phyloP scores from a whole-genome alignment of 2,797 vertebrate genomes.

The Enteromius fasciolatus region DNA sequence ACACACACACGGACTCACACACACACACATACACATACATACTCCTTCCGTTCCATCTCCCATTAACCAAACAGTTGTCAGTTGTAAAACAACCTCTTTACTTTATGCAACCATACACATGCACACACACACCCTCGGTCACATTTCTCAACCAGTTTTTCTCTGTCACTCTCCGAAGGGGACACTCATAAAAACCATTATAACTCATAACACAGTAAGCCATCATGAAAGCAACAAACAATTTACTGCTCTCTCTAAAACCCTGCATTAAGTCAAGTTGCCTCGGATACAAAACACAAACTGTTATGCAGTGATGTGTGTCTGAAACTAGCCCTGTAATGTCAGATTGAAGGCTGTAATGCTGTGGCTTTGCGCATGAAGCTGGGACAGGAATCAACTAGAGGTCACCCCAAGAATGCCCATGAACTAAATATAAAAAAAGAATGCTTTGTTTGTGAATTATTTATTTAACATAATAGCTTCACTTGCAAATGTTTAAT shows the following conservation, averaged over 20 bases:
- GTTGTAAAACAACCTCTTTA: conserved; percentile 23
- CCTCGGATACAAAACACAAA: conserved; percentile 46
- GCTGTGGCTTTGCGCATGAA: conserved; percentile 3
- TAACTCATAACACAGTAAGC: conserved; percentile 23
- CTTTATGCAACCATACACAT: conserved; percentile 13
- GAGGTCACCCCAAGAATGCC: conserved; percentile 32
- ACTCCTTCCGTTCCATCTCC: conserved; percentile 1
- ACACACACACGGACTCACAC: conserved; percentile 13
- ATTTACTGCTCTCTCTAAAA: conserved; percentile 29
- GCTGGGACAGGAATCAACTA: conserved; percentile 19
- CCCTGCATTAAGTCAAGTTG: conserved; percentile 41
- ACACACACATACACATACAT: conserved; percentile 35
- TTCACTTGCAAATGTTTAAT: background rate
- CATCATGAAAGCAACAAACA: conserved; percentile 35
- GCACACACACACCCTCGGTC: background rate
- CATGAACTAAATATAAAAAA: conserved; percentile 3
- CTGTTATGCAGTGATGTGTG: conserved; percentile 22
- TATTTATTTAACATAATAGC: background rate
- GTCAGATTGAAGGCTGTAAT: conserved; percentile 30
- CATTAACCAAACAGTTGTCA: conserved; percentile 40
- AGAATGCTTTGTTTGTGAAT: background rate
- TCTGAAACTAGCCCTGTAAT: conserved; percentile 3
- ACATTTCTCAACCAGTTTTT: background rate
- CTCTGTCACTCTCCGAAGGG: conserved; percentile 1
- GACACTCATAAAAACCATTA: conserved; percentile 42